These are phyloP conservation scores for Laothoe populi DNA, from an alignment of 2,888 invertebrate genomes.

Conservation along the genomic window DNA sequence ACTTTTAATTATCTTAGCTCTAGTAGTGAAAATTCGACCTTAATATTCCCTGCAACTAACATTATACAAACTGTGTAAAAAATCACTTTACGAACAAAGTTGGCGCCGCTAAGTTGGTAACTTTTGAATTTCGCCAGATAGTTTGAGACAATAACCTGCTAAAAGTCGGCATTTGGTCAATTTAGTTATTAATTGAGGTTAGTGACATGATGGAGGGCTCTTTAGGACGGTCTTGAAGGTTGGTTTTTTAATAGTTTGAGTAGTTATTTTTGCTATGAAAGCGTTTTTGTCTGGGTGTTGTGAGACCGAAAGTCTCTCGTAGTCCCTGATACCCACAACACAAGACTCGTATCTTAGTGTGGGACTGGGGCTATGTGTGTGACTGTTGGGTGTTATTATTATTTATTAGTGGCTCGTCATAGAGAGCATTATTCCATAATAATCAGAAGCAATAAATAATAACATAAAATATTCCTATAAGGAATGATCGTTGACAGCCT, in stretches of 20 bases:
- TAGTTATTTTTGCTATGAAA: too few relatives aligned
- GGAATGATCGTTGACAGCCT: too few relatives aligned
- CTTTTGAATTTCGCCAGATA: conserved; percentile 19
- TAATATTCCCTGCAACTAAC: neutral
- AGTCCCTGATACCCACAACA: too few relatives aligned
- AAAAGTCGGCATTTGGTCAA: conserved; percentile 24
- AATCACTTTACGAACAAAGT: conserved; percentile 22
- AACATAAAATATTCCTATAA: too few relatives aligned
- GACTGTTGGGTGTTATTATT: too few relatives aligned
- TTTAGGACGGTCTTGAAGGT: neutral
- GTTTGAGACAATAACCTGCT: conserved; percentile 19
- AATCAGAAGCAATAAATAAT: too few relatives aligned
- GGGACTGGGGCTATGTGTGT: too few relatives aligned
- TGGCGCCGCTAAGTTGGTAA: conserved; percentile 10
- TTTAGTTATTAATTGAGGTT: conserved; percentile 13
- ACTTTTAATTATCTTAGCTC: neutral
- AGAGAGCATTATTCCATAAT: too few relatives aligned
- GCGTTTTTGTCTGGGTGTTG: too few relatives aligned
- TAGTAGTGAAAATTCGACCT: conserved; percentile 12
- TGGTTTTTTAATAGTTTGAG: neutral
- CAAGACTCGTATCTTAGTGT: too few relatives aligned
- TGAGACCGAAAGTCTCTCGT: too few relatives aligned
- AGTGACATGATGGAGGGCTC: neutral
- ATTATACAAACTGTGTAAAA: conserved; percentile 12
- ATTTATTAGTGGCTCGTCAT: too few relatives aligned